Evolutionary conservation across 2,888 invertebrate species (phyloP).

Genomic region (Hirtodrosophila trivittata): DNA sequence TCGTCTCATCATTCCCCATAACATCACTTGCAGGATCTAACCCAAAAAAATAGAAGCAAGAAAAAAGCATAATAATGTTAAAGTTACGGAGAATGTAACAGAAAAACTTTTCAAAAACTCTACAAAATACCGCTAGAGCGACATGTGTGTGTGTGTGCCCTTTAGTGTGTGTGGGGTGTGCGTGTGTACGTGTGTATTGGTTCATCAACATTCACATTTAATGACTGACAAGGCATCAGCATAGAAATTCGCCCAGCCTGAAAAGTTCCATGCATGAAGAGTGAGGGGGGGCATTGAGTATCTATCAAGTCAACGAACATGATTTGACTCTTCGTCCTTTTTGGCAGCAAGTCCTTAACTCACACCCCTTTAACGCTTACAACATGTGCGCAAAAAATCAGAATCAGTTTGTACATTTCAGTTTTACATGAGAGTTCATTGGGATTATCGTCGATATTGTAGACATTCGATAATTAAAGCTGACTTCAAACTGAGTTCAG

Average conservation of each 20-base stretch:
- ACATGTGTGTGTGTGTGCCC: constrained; percentile 25
- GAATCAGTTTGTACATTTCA: too few species aligned
- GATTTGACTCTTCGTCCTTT: constrained; percentile 34
- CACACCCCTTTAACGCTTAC: background rate
- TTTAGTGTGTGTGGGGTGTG: constrained; percentile 14
- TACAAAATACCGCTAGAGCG: constrained; percentile 59
- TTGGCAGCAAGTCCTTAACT: background rate
- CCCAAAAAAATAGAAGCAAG: constrained; percentile 5
- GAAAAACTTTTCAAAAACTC: constrained; percentile 70
- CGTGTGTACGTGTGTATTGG: constrained; percentile 26
- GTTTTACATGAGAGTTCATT: too few species aligned
- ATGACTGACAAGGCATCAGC: constrained; percentile 68
- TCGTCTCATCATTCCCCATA: constrained; percentile 63
- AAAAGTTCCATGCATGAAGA: constrained; percentile 1
- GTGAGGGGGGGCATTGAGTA: constrained; percentile 12
- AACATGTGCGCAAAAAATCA: too few species aligned
- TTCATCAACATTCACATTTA: constrained; percentile 67
- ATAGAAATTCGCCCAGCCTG: constrained; percentile 21
- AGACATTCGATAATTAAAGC: too few species aligned
- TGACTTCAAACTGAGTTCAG: too few species aligned
- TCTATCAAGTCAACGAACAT: constrained; percentile 37
- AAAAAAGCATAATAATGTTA: constrained; percentile 23
- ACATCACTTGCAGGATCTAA: constrained; percentile 50
- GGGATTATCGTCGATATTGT: too few species aligned
- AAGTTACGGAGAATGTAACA: constrained; percentile 55